phyloP scores from a whole-genome alignment of 2,888 invertebrate species.

The Eurytoma californica region DNA sequence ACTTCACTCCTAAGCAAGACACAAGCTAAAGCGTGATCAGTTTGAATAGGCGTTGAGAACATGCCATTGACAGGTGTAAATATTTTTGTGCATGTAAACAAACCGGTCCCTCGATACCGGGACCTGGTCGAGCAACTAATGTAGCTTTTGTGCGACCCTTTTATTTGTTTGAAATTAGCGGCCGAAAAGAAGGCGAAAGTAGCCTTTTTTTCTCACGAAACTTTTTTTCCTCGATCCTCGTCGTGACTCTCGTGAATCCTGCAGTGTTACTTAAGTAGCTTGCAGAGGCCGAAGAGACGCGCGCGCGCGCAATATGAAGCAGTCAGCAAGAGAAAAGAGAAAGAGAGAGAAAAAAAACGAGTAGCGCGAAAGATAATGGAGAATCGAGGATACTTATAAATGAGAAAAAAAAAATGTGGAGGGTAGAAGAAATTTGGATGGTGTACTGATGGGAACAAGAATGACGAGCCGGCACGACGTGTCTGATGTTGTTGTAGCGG shows the following conservation, averaged over 20 bases:
- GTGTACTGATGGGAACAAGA: constrained; percentile 23
- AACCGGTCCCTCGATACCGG: constrained; percentile 12
- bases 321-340: background rate
- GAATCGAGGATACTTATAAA: constrained; percentile 23
- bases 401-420: constrained; percentile 17
- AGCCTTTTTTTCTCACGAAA: constrained; percentile 2
- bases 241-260: background rate
- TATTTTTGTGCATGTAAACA: constrained; percentile 39
- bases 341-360: background rate
- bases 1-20: constrained; percentile 66
- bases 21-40: constrained; percentile 15
- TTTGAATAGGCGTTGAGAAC: background rate
- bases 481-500: constrained; percentile 82
- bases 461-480: constrained; percentile 62
- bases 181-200: background rate
- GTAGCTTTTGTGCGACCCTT: background rate
- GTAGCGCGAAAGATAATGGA: constrained; percentile 18
- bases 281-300: too few species aligned
- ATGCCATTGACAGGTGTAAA: constrained; percentile 20
- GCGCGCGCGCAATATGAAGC: too few species aligned
- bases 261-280: too few species aligned
- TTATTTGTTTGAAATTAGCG: background rate
- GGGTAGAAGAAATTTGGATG: constrained; percentile 41
- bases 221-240: constrained; percentile 32
- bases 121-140: constrained; percentile 30